These are phyloP conservation scores for Cyphomyrmex costatus DNA, from an alignment of 1,140 invertebrate species.

Conservation along the genomic window DNA sequence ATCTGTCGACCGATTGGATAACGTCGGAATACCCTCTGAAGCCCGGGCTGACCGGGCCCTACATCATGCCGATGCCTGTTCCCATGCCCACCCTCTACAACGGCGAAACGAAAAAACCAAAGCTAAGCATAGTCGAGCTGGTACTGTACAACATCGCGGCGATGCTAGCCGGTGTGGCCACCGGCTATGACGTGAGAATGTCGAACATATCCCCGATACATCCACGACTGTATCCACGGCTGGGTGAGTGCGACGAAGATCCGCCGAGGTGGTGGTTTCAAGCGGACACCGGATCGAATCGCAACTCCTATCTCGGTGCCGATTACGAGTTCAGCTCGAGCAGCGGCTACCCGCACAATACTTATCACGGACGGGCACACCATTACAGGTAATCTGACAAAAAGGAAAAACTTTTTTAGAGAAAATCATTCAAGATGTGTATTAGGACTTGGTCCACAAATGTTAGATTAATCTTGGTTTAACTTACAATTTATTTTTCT, in stretches of 20 bases:
- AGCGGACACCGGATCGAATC: slow-evolving; percentile 81
- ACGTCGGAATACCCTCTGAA: slow-evolving; percentile 88
- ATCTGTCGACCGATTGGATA: slow-evolving; percentile 81
- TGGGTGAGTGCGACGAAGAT: slow-evolving; percentile 80
- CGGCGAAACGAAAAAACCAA: slow-evolving; percentile 90
- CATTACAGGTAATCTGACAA: slow-evolving; percentile 89
- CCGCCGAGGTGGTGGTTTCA: slow-evolving; percentile 83
- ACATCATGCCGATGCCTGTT: slow-evolving; percentile 88
- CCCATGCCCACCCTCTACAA: slow-evolving; percentile 93
- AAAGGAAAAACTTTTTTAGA: not conserved
- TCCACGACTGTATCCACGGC: slow-evolving; percentile 90
- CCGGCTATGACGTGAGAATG: slow-evolving; percentile 96
- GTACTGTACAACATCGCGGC: slow-evolving; percentile 96
- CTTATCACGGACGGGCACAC: slow-evolving; percentile 95
- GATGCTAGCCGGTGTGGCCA: slow-evolving; percentile 94
- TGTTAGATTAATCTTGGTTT: too few relatives aligned
- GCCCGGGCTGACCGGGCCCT: slow-evolving; percentile 82
- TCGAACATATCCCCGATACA: slow-evolving; percentile 94
- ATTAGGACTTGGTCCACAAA: too few relatives aligned
- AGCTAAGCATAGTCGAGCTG: slow-evolving; percentile 92
- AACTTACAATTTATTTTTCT: too few relatives aligned
- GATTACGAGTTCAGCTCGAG: slow-evolving; percentile 89
- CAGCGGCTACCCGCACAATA: slow-evolving; percentile 93
- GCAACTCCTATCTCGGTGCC: slow-evolving; percentile 84
- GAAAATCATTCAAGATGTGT: too few relatives aligned